These are phyloP conservation scores for Laothoe populi DNA, from an alignment of 2,888 invertebrate species.

Conservation along the genomic window DNA sequence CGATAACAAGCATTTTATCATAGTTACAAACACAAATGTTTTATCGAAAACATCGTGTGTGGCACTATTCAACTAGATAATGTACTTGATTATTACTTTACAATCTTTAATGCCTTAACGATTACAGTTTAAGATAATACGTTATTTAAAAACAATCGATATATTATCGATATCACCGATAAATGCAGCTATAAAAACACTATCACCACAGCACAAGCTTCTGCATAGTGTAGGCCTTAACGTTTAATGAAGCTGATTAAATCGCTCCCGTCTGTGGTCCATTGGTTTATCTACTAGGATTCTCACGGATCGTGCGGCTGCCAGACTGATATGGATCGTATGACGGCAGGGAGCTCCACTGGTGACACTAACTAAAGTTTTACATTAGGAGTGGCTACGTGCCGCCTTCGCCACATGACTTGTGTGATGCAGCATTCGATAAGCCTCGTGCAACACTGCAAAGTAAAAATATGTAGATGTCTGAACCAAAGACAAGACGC, in stretches of 20 bases:
- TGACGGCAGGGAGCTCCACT: slow-evolving; percentile 24
- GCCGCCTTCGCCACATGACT: slow-evolving; percentile 18
- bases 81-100: slow-evolving; percentile 66
- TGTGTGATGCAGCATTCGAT: slow-evolving; percentile 18
- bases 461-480: slow-evolving; percentile 24
- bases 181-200: slow-evolving; percentile 28
- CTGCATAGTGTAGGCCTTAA: slow-evolving; percentile 49
- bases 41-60: slow-evolving; percentile 68
- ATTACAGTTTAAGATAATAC: slow-evolving; percentile 67
- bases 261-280: slow-evolving; percentile 59
- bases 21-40: slow-evolving; percentile 42
- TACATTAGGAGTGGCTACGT: slow-evolving; percentile 23
- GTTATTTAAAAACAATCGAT: slow-evolving; percentile 49
- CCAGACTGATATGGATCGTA: slow-evolving; percentile 58
- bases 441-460: slow-evolving; percentile 21
- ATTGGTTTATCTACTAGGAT: slow-evolving; percentile 63
- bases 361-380: slow-evolving; percentile 34
- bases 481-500: slow-evolving; percentile 39
- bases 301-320: slow-evolving; percentile 67
- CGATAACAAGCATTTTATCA: slow-evolving; percentile 36
- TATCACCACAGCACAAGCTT: slow-evolving; percentile 50
- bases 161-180: slow-evolving; percentile 48
- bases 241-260: slow-evolving; percentile 72
- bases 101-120: slow-evolving; percentile 65
- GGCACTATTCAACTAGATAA: slow-evolving; percentile 63